Conservation (phyloP, 2,888 invertebrate species). For the Meghimatium bilineatum region DNA sequence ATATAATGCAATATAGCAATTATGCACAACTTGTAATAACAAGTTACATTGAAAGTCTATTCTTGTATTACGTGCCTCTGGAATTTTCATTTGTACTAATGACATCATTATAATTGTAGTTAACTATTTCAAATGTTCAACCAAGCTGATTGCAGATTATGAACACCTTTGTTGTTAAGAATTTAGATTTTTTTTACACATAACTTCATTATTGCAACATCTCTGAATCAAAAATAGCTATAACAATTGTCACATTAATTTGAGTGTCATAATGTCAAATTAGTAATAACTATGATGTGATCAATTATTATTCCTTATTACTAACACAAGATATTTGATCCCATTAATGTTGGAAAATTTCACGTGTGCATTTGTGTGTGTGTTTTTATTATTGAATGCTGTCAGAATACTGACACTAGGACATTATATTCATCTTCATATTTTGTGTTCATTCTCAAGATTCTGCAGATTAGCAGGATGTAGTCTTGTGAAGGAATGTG, state of each 20-base stretch:
- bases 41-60: no score
- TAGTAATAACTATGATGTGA: not conserved
- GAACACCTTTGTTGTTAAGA: no score
- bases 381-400: not conserved
- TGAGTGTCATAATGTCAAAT: not conserved
- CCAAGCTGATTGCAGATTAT: not conserved
- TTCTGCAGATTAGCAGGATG: no score
- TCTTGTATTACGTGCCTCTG: not conserved
- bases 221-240: not conserved
- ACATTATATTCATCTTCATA: no score
- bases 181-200: no score
- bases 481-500: no score
- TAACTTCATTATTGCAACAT: not conserved
- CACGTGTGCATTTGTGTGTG: not conserved
- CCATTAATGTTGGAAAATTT: not conserved
- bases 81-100: not conserved
- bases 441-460: no score
- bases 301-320: not conserved
- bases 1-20: conserved; percentile 1
- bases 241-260: not conserved
- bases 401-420: not conserved
- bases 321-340: not conserved
- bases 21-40: not conserved
- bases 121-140: not conserved
- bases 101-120: not conserved